Evolutionary conservation across 2,888 invertebrate genomes (phyloP).

Genomic region (Epistrophella euchroma): DNA sequence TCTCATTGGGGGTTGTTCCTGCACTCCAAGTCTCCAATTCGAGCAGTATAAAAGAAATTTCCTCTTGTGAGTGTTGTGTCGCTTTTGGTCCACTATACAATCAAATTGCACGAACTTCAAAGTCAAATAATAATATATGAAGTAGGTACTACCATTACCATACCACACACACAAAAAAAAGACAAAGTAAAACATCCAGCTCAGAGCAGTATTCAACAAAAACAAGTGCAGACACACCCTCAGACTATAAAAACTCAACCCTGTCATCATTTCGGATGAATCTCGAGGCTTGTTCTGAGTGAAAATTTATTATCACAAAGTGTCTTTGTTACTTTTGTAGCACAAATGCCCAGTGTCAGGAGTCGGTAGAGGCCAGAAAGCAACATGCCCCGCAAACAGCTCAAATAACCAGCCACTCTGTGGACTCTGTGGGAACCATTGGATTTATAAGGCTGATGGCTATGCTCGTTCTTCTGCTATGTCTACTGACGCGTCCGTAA

Average conservation of each 20-base stretch:
- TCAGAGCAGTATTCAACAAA: constrained; percentile 4
- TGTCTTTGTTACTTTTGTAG: constrained; percentile 43
- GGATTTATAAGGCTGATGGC: constrained; percentile 16
- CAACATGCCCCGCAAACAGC: constrained; percentile 11
- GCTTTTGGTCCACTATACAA: constrained; percentile 49
- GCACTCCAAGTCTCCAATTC: constrained; percentile 26
- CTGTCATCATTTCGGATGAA: constrained; percentile 54
- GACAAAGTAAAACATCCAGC: background rate
- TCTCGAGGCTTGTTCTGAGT: constrained; percentile 16
- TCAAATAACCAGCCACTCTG: constrained; percentile 15
- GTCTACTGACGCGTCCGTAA: constrained; percentile 24
- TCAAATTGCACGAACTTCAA: constrained; percentile 70
- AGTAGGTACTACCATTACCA: background rate
- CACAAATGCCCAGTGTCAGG: constrained; percentile 5
- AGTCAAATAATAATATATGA: constrained; percentile 48
- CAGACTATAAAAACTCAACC: constrained; percentile 40
- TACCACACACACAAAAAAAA: constrained; percentile 10
- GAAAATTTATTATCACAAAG: constrained; percentile 33
- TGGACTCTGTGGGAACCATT: constrained; percentile 34
- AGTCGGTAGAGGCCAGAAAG: background rate
- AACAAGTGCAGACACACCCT: constrained; percentile 46
- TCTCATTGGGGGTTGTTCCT: background rate
- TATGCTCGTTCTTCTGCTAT: constrained; percentile 2
- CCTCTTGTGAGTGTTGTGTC: constrained; percentile 45
- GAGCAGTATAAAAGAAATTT: constrained; percentile 46